These are phyloP conservation scores for Nyctibius grandis DNA, from an alignment of 2,797 vertebrate species.

Conservation along the genomic window DNA sequence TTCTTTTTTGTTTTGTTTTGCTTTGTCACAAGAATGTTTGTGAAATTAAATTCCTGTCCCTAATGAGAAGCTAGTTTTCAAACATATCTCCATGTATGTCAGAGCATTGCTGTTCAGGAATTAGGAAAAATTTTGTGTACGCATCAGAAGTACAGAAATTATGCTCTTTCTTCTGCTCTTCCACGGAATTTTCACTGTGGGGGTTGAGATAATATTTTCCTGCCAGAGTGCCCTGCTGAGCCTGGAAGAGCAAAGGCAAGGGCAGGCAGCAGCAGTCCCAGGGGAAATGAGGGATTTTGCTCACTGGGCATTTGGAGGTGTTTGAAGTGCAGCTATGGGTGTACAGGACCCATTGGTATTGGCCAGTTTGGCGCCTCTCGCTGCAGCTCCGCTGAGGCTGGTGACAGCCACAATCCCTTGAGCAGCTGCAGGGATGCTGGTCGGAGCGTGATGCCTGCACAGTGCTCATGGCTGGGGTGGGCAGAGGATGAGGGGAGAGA, in stretches of 20 bases:
- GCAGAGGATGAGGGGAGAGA: neutral
- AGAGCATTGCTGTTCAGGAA: neutral
- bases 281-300: neutral
- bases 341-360: no score
- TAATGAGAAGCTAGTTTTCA: neutral
- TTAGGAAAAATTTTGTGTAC: neutral
- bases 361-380: rapidly evolving
- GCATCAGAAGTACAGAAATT: neutral
- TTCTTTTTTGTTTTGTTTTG: neutral
- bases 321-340: neutral
- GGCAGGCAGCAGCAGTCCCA: neutral
- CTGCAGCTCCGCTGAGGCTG: neutral
- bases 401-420: neutral
- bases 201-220: neutral
- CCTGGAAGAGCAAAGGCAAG: neutral
- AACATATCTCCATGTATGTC: neutral
- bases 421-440: neutral
- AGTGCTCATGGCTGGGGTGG: neutral
- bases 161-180: neutral
- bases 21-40: neutral
- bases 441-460: rapidly evolving
- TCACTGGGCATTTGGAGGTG: neutral
- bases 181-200: neutral
- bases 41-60: neutral
- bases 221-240: neutral